Conservation (phyloP, 23 tunicate species). For the Halocynthia roretzi region DNA sequence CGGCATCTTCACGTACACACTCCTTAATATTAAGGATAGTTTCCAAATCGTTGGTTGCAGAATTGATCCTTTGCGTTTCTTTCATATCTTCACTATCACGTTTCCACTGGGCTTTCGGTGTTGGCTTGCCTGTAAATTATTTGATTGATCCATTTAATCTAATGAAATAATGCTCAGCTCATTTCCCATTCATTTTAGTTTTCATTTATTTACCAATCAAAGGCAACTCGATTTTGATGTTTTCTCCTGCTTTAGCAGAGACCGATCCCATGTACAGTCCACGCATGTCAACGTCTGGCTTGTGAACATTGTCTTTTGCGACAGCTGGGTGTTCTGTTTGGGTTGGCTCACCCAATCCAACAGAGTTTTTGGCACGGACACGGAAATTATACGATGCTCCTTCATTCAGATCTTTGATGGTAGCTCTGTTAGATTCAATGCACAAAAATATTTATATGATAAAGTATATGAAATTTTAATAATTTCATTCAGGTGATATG, state of each 20-base stretch:
- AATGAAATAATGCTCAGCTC: too few species aligned
- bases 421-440: constrained; percentile 7
- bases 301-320: constrained; percentile 57
- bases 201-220: constrained; percentile 37
- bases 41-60: constrained; percentile 25
- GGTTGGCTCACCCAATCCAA: constrained; percentile 65
- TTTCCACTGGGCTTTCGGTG: constrained; percentile 72
- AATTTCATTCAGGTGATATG: background rate
- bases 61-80: constrained; percentile 84
- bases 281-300: constrained; percentile 54
- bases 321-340: constrained; percentile 39
- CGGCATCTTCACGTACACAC: constrained; percentile 73
- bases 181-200: background rate
- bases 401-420: constrained; percentile 55
- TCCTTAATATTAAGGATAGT: constrained; percentile 53
- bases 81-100: constrained; percentile 35
- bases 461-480: background rate
- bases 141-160: background rate
- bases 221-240: constrained; percentile 57
- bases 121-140: constrained; percentile 51
- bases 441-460: too few species aligned
- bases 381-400: constrained; percentile 77
- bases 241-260: constrained; percentile 72
- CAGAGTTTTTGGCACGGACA: constrained; percentile 63
- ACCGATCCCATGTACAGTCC: constrained; percentile 75